Evolutionary conservation across 2,797 vertebrate species (phyloP), one percentile per base, ranked within the genome.

Genomic region (Gastrophryne carolinensis): DNA sequence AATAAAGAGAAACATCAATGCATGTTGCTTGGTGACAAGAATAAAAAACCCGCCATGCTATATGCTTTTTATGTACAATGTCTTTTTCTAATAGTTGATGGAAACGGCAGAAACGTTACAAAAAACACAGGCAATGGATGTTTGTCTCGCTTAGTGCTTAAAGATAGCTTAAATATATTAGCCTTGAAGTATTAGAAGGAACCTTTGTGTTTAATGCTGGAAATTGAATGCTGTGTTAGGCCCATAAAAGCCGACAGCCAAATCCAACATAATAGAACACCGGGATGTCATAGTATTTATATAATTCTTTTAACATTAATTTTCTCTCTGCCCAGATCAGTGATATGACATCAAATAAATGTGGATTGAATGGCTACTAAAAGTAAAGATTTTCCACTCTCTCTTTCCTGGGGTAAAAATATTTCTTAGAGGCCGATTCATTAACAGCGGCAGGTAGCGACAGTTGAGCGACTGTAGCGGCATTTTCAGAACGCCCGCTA

Each of bases 1-100:
- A 58, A 69, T 15, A 57, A 30, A 47, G 53, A 30, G 24, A 44
- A 70, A 47, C 53, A 58, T 71, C 67, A 71, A 47, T 71, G 39
- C 17, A 58, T 32, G 54, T 71, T 71, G 37, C 54, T 32, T 58
- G 54, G 67, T 71, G 67, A 71, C 54, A 60, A 39, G 21, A 47
- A 47, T 7, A 17, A 29, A 47, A 39, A 71, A 68, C 39, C 44
- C 9, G 17, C n/a, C 3, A 15, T 58, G 52, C 53, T 32, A 15
- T 30, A 35, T 19, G 5, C 52, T 44, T 19, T 24, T 30, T 58
- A n/a, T 58, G 26, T 44, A 44, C 67, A 29, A 24, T 44, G 12
- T 37, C 13, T 47, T 23, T 24, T 37, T 19, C 35, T 54, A 41
- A 32, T 32, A 70, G 47, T 24, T 68, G 50, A 56, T 24, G 37